Percentiles rank a stretch among this genome's conserved stretches.
Evolutionary conservation across 2,888 invertebrate genomes (phyloP).

Genomic region (Thyatira batis): DNA sequence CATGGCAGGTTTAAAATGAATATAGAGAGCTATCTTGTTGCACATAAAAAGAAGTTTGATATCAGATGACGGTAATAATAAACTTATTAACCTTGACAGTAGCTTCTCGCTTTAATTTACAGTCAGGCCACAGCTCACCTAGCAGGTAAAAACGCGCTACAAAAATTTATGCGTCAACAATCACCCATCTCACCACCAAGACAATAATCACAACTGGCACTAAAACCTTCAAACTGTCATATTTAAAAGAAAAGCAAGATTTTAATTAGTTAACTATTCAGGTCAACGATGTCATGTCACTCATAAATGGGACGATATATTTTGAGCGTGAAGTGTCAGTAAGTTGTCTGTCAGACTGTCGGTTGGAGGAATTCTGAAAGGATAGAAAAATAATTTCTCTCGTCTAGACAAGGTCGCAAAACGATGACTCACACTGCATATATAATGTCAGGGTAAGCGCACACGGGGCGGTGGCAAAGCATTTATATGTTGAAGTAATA

Average conservation of each 20-base stretch:
- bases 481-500: background rate
- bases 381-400: background rate
- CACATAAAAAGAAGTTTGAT: too few species aligned
- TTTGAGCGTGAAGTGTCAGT: slow-evolving; percentile 18
- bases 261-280: background rate
- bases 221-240: background rate
- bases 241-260: background rate
- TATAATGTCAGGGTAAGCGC: slow-evolving; percentile 10
- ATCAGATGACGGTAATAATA: too few species aligned
- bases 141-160: background rate
- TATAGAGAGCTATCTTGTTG: too few species aligned
- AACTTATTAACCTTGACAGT: too few species aligned
- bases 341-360: slow-evolving; percentile 28
- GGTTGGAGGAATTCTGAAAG: background rate
- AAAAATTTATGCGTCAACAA: background rate
- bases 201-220: background rate
- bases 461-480: background rate
- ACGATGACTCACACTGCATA: background rate
- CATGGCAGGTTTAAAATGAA: too few species aligned
- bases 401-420: slow-evolving; percentile 3
- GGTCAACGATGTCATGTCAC: background rate
- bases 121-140: background rate
- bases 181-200: background rate
- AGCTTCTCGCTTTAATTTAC: too few species aligned
- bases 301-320: slow-evolving; percentile 7